Evolutionary conservation across 2,113 vertebrate genomes (phyloP), one percentile per base, ranked within the genome.

Genomic region (Rhinoptilus africanus): DNA sequence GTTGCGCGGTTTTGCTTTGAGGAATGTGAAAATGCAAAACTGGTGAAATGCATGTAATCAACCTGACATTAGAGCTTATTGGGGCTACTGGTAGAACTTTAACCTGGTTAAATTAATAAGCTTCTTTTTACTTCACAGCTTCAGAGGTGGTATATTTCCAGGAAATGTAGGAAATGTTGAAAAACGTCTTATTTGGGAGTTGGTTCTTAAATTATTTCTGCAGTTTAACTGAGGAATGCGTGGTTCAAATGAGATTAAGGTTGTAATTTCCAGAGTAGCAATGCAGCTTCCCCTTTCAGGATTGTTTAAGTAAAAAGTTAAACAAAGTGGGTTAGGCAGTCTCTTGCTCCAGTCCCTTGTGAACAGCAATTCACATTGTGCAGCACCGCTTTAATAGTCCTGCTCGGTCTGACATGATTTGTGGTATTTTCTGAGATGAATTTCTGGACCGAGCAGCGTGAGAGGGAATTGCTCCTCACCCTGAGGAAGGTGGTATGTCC

Each of bases 401-500:
- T 93, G 54, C 85, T 72, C 1, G 3, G 57, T 91, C 93, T 90
- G 92, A 96, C 93, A 91, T 97, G 96, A 94, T 96, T 96, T 97
- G 93, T 97, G 93, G 89, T 95, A 95, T 95, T 96, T 96, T 89
- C 93, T 91, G 85, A 92, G 96, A 96, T 94, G 95, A 94, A 86
- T 90, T 96, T 97, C 96, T 96, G 96, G 95, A 92, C 56, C 0
- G 8, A 96, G 91, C 82, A 85, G 82, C 10, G 1, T 83, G 82
- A 95, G 73, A 87, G 94, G 94, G 95, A 97, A 96, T 97, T 97
- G 85, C 87, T 96, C 53, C 80, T 91, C 43, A 28, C 77, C n/a
- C 93, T 63, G 92, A 92, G 88, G 91, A 96, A 94, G 62, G 89
- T 95, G 95, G 8, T 66, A 92, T 77, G 93, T 97, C 96, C 96